phyloP scores from a whole-genome alignment of 2,888 invertebrate species.

The Pammene fasciana region DNA sequence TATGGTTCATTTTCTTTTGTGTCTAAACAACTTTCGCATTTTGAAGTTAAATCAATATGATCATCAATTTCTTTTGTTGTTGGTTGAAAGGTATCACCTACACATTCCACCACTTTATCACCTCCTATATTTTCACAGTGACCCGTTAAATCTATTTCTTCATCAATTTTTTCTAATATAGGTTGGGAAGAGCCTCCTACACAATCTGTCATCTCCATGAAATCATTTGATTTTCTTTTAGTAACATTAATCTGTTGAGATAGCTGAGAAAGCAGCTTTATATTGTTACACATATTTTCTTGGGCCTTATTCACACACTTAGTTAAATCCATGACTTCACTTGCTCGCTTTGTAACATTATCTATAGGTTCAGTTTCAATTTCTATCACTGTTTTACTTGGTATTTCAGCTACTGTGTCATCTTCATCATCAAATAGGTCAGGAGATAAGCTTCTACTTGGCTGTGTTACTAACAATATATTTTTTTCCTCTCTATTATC shows the following conservation, averaged over 20 bases:
- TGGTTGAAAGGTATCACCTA: slow-evolving; percentile 50
- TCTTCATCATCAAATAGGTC: slow-evolving; percentile 78
- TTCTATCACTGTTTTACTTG: slow-evolving; percentile 15
- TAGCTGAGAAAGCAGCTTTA: slow-evolving; percentile 42
- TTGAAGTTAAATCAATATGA: slow-evolving; percentile 58
- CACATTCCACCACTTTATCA: slow-evolving; percentile 60
- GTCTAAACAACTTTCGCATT: slow-evolving; percentile 42
- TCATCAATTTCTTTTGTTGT: slow-evolving; percentile 43
- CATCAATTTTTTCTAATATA: slow-evolving; percentile 42
- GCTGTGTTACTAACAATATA: slow-evolving; percentile 36
- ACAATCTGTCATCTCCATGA: slow-evolving; percentile 74
- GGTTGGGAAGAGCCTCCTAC: slow-evolving; percentile 51
- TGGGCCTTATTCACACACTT: slow-evolving; percentile 53
- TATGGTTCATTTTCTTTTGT: slow-evolving; percentile 34
- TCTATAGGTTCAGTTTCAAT: slow-evolving; percentile 4
- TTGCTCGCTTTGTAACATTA: slow-evolving; percentile 44
- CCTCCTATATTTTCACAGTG: slow-evolving; percentile 43
- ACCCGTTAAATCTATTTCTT: slow-evolving; percentile 58
- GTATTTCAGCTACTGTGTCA: slow-evolving; percentile 34
- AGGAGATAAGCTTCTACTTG: slow-evolving; percentile 68
- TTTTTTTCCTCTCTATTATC: slow-evolving; percentile 37
- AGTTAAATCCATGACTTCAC: slow-evolving; percentile 61
- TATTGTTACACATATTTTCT: slow-evolving; percentile 24
- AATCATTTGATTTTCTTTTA: slow-evolving; percentile 62
- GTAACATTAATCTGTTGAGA: slow-evolving; percentile 53